A percentile compares a stretch with the other conserved stretches of the same genome.
Conservation (phyloP, 2,797 vertebrate genomes). For the Ciconia nigra region DNA sequence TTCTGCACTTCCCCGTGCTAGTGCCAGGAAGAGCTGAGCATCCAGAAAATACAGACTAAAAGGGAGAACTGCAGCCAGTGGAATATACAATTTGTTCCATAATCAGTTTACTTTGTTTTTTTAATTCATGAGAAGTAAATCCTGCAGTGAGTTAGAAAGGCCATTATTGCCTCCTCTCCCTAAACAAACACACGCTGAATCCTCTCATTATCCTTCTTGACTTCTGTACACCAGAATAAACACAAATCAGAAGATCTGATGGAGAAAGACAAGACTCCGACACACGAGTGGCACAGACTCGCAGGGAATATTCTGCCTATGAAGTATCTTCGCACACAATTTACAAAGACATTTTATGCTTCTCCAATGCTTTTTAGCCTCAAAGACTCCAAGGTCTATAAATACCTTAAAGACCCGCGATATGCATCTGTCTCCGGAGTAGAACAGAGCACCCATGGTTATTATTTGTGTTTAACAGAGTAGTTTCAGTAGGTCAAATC, state of each 20-base stretch:
- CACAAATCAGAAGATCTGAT: slow-evolving; percentile 12
- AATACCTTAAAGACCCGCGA: slow-evolving; percentile 2
- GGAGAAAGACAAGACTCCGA: background rate
- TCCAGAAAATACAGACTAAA: background rate
- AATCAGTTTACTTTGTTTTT: slow-evolving; percentile 59
- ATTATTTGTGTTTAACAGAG: slow-evolving; percentile 53
- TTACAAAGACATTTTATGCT: slow-evolving; percentile 50
- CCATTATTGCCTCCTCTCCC: slow-evolving; percentile 33
- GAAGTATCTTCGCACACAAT: background rate
- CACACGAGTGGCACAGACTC: background rate
- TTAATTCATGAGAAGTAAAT: slow-evolving; percentile 56
- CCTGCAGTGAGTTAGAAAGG: slow-evolving; percentile 39
- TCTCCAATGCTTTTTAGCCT: slow-evolving; percentile 48
- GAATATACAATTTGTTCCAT: background rate
- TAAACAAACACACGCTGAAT: slow-evolving; percentile 44
- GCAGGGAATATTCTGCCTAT: background rate
- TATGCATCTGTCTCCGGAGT: background rate
- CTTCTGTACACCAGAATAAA: slow-evolving; percentile 25
- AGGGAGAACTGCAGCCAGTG: background rate
- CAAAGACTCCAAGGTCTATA: slow-evolving; percentile 42
- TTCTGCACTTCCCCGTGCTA: accelerated
- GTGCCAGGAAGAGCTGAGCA: background rate
- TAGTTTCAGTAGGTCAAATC: slow-evolving; percentile 55
- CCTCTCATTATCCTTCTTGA: slow-evolving; percentile 55
- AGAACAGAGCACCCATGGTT: slow-evolving; percentile 34